These are phyloP conservation scores for Rhingia campestris DNA, from an alignment of 2,888 invertebrate genomes.

Conservation along the genomic window DNA sequence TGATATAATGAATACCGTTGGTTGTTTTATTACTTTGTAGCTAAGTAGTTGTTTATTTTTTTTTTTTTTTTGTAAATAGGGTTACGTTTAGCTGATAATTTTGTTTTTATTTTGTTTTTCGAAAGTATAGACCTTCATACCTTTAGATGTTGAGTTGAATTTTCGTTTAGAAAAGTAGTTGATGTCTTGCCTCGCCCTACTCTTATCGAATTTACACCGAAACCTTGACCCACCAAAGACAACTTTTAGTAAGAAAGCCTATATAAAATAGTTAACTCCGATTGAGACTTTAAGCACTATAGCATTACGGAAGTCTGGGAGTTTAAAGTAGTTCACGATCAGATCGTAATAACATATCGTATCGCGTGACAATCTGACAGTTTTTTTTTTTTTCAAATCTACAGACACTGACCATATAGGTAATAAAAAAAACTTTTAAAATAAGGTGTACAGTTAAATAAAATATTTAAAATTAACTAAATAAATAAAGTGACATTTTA, in stretches of 20 bases:
- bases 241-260: not conserved
- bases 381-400: too few relatives aligned
- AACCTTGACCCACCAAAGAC: conserved; percentile 61
- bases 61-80: not conserved
- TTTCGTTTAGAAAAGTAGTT: conserved; percentile 6
- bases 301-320: not conserved
- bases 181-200: not conserved
- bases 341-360: not conserved
- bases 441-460: not conserved
- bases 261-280: not conserved
- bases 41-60: not conserved
- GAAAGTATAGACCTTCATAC: not conserved
- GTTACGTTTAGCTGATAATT: not conserved
- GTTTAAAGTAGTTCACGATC: too few relatives aligned
- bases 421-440: too few relatives aligned
- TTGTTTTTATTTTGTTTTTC: not conserved
- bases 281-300: too few relatives aligned
- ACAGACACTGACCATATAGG: too few relatives aligned
- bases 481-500: not conserved
- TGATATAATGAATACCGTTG: conserved; percentile 55
- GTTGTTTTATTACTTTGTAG: conserved; percentile 36
- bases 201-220: conserved; percentile 59
- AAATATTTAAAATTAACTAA: not conserved
- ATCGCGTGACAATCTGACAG: conserved; percentile 57
- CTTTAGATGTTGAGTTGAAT: not conserved